Conservation (phyloP, 2,113 vertebrate genomes). For the Psittacula cyanocephala region DNA sequence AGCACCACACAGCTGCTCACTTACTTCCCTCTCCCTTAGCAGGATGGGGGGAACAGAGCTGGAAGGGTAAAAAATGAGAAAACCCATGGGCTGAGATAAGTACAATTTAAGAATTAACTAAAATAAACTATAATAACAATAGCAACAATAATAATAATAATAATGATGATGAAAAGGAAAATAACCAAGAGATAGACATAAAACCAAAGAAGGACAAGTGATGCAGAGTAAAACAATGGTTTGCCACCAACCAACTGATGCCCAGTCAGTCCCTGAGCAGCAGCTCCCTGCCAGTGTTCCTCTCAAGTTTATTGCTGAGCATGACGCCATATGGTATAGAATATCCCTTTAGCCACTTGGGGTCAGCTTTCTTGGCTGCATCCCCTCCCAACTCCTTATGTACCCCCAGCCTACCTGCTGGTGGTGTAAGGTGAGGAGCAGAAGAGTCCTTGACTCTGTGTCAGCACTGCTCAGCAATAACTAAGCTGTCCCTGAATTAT, state of each 20-base stretch:
- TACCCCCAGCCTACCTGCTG: not conserved
- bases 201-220: not conserved
- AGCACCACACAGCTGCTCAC: not conserved
- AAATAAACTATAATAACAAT: not conserved
- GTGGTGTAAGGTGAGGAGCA: not conserved
- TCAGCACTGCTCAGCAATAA: not conserved
- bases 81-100: not conserved
- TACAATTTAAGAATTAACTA: not conserved
- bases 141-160: not conserved
- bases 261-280: fast-evolving
- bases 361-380: not conserved
- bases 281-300: fast-evolving
- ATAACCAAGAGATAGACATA: not conserved
- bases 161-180: not conserved
- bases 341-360: not conserved
- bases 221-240: not conserved
- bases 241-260: not conserved
- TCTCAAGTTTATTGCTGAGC: not conserved
- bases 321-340: not conserved
- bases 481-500: not conserved
- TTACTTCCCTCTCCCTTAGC: not conserved
- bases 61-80: not conserved
- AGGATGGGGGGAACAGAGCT: not conserved
- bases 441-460: not conserved
- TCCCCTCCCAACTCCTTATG: not conserved